These are phyloP conservation scores for Eclectus roratus DNA, from an alignment of 2,113 vertebrate species.

Conservation along the genomic window DNA sequence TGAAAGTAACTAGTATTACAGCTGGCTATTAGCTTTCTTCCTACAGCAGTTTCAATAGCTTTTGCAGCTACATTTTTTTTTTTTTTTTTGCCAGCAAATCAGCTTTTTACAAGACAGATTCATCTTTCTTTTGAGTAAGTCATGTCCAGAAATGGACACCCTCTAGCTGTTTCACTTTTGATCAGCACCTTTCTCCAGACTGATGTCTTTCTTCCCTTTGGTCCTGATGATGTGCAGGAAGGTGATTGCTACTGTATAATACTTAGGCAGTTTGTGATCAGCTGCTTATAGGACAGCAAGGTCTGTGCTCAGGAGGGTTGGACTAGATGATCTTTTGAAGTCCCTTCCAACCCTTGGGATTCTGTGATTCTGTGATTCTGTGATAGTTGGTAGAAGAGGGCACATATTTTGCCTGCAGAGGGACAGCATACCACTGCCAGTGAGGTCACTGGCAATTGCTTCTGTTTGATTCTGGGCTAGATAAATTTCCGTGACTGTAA, in stretches of 20 bases:
- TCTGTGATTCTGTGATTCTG: no score
- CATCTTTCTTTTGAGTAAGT: background rate
- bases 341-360: no score
- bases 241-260: background rate
- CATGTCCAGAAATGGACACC: background rate
- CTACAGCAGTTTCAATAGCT: background rate
- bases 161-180: background rate
- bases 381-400: background rate
- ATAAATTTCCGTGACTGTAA: background rate
- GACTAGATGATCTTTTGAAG: no score
- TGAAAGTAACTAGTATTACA: background rate
- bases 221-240: background rate
- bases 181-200: background rate
- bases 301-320: background rate
- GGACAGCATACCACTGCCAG: background rate
- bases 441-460: rapidly evolving
- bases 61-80: background rate
- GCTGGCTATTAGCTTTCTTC: background rate
- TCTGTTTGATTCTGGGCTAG: background rate
- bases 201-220: background rate
- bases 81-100: background rate
- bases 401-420: background rate
- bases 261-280: background rate
- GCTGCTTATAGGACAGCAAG: background rate
- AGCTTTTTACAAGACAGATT: background rate